Conservation (phyloP, 2,113 vertebrate species). For the Alaudala cheleensis region DNA sequence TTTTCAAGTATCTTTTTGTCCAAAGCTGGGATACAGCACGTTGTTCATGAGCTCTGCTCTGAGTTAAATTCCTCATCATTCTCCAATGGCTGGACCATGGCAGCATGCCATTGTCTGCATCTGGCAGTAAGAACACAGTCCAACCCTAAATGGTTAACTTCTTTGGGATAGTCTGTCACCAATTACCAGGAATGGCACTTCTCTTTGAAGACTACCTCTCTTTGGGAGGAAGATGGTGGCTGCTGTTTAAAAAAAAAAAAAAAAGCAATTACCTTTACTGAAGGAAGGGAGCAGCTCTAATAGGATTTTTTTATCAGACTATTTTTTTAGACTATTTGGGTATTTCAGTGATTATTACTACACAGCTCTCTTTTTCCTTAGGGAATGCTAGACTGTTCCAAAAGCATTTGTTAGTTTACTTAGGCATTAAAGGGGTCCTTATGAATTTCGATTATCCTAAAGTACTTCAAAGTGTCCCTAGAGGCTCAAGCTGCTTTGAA, state of each 20-base stretch:
- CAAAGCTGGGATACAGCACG: background rate
- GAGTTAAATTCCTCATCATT: background rate
- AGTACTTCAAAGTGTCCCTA: conserved; percentile 60
- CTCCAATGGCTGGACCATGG: background rate
- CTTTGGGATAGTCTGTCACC: background rate
- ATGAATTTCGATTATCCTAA: conserved; percentile 53
- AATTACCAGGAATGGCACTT: background rate
- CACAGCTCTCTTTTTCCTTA: conserved; percentile 23
- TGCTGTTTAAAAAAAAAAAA: conserved; percentile 3
- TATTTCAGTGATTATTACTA: conserved; percentile 54
- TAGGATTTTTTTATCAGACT: conserved; percentile 28
- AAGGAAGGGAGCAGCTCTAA: conserved; percentile 3
- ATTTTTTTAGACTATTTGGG: conserved; percentile 37
- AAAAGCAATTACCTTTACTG: conserved; percentile 10
- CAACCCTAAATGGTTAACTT: background rate
- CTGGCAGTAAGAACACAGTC: background rate
- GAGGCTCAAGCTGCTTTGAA: conserved; percentile 55
- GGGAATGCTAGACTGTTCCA: conserved; percentile 28
- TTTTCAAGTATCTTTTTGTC: background rate
- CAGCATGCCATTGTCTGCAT: accelerated
- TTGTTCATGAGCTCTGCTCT: background rate
- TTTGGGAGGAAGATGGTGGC: background rate
- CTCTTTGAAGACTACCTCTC: background rate
- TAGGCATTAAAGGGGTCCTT: conserved; percentile 57
- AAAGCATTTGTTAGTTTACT: conserved; percentile 59